Conservation (phyloP, 2,888 invertebrate species). For the Catocala sponsa region DNA sequence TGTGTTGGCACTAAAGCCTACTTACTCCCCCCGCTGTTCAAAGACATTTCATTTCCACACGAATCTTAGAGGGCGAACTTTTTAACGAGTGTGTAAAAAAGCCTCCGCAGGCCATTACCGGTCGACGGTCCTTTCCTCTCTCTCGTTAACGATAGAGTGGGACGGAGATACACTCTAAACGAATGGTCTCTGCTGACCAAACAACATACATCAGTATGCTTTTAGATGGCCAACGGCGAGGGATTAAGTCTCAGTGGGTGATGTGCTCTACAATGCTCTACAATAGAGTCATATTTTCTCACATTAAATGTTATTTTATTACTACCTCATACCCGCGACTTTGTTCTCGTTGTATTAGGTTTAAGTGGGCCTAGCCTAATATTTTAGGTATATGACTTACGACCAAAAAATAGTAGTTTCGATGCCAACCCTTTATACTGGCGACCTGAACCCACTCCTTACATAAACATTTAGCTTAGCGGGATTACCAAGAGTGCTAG, state of each 20-base stretch:
- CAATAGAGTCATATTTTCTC: neutral
- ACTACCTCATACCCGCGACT: too few relatives aligned
- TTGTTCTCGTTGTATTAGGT: too few relatives aligned
- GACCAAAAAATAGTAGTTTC: too few relatives aligned
- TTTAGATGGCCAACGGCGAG: conserved; percentile 56
- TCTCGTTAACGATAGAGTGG: conserved; percentile 5
- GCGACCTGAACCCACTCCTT: too few relatives aligned
- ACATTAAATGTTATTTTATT: neutral
- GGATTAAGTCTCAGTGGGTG: conserved; percentile 51
- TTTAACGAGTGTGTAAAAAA: conserved; percentile 59
- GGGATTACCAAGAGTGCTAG: too few relatives aligned
- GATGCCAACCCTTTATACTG: too few relatives aligned
- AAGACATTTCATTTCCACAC: conserved; percentile 12
- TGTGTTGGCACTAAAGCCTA: neutral
- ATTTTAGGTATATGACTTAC: too few relatives aligned
- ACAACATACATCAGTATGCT: conserved; percentile 69
- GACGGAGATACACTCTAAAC: conserved; percentile 42
- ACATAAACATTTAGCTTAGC: too few relatives aligned
- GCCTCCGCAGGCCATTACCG: conserved; percentile 35
- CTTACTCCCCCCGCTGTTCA: neutral
- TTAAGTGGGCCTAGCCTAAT: too few relatives aligned
- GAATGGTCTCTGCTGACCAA: conserved; percentile 50
- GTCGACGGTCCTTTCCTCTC: conserved; percentile 12
- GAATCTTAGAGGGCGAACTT: conserved; percentile 54
- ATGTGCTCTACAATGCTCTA: conserved; percentile 6